Base-by-base conservation (phyloP, 35 echinoderm and acorn worm species). In the Holothuria glaberrima region DNA sequence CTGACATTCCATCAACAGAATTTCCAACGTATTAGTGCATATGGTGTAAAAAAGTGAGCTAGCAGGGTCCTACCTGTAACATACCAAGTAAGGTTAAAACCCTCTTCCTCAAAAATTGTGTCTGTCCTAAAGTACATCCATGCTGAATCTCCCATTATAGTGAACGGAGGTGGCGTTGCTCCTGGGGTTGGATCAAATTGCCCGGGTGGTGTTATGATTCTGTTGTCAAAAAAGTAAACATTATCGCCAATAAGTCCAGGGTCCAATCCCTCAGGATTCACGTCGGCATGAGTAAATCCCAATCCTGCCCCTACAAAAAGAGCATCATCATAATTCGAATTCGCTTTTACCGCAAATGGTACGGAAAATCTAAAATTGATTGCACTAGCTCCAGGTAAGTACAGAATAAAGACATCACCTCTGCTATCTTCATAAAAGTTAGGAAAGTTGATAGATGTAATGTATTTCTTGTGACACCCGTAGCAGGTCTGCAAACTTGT, bases 41-140 rank as follows among this genome's bases (percentile, higher is more conserved):
- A n/a, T n/a, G n/a, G n/a, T n/a, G n/a, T n/a, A n/a, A n/a, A n/a
- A n/a, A n/a, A n/a, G n/a, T n/a, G n/a, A n/a, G n/a, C n/a, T n/a
- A n/a, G n/a, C n/a, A n/a, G n/a, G n/a, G n/a, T n/a, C 44, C 10
- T 10, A 46, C 44, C 44, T 46, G 44, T 10, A 46, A 46, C 70
- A 2, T 7, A 13, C 70, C 70, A 73, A 73, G 29, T 73, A 19
- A 73, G 19, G 13, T 35, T 73, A 29, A 73, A 73, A 27, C 70
- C 70, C 5, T 6, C 19, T 2, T 3, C 26, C 25, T 31, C 70
- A 7, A 73, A 10, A 73, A 31, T 73, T 73, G 26, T 73, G 70
- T 73, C 70, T 73, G 70, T 18, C 19, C 36, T 73, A 33, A 73
- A 73, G 29, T 73, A 73, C 19, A 73, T 73, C 70, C 70, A 73